Percentiles rank a stretch among this genome's conserved stretches.
These are phyloP conservation scores for Bryconaethiops microstoma DNA, from an alignment of 2,797 vertebrate genomes.

Conservation along the genomic window DNA sequence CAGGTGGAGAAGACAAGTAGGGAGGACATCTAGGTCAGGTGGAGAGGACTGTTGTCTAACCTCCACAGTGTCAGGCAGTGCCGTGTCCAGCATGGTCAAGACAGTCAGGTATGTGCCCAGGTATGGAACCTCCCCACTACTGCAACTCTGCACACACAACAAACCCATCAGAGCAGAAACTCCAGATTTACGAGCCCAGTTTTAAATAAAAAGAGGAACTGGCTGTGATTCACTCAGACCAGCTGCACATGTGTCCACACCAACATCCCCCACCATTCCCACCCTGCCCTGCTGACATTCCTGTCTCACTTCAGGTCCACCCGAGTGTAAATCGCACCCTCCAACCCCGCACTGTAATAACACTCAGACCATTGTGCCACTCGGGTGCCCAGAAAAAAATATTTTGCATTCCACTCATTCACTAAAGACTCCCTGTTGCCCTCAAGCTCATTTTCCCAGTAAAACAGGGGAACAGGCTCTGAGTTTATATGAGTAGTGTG, in stretches of 20 bases:
- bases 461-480: too few relatives aligned
- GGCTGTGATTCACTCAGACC: neutral
- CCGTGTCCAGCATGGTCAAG: slow-evolving; percentile 91
- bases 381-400: too few relatives aligned
- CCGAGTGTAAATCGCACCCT: too few relatives aligned
- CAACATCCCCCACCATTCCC: neutral
- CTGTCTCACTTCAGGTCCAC: too few relatives aligned
- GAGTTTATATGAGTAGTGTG: neutral
- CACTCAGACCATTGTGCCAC: too few relatives aligned
- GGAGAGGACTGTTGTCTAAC: slow-evolving; percentile 83
- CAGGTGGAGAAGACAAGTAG: slow-evolving; percentile 82
- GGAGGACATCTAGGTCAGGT: slow-evolving; percentile 70
- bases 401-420: too few relatives aligned
- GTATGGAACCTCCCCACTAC: slow-evolving; percentile 77
- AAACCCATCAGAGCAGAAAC: neutral
- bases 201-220: slow-evolving; percentile 2
- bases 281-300: too few relatives aligned
- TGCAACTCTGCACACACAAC: neutral
- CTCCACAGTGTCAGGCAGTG: slow-evolving; percentile 84
- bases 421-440: too few relatives aligned
- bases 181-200: neutral
- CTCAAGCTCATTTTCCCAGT: too few relatives aligned
- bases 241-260: neutral
- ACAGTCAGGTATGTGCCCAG: slow-evolving; percentile 88
- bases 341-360: too few relatives aligned